Evolutionary conservation across 1,140 invertebrate genomes (phyloP), one percentile per base, ranked within the genome.

Genomic region (Micrasema longulum): DNA sequence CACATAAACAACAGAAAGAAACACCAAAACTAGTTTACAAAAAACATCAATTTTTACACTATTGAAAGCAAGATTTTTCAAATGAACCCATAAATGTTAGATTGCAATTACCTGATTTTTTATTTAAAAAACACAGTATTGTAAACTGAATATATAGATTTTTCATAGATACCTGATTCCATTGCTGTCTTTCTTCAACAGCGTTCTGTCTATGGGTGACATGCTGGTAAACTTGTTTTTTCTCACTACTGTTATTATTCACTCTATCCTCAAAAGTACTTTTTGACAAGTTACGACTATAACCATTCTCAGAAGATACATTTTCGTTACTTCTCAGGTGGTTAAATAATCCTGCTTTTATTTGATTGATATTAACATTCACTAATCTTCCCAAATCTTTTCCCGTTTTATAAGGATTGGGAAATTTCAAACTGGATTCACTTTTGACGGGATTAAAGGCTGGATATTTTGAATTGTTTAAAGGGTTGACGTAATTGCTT

Each of bases 341-440:
- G 36, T 47, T 47, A 18, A 63, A 45, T 18, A 63, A 26, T 18
- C 41, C 60, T 3, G 38, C 60, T 47, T 63, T 63, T 22, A 63
- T 63, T 26, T 63, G 38, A 23, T 20, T 47, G 12, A 63, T 45
- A 22, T 63, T 63, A 12, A 63, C 60, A 45, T 63, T 63, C 20
- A 45, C 38, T 26, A 63, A 26, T 45, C 23, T 45, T 4, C 60
- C 60, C n/a, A 63, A 63, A 45, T 63, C 60, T n/a, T 63, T 45
- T 22, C 60, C 60, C n/a, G 60, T 63, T 23, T 63, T 63, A n/a
- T 63, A 63, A 7, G 60, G 12, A 45, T 38, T 60, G 10, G 14
- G 55, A 18, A 16, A 38, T 9, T 26, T 53, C 3, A 60, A 14
- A 18, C 18, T 20, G 12, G 55, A 60, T 60, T 60, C 55, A 60